Percentiles rank a stretch among this genome's conserved stretches.
These are phyloP conservation scores for Arenaria interpres DNA, from an alignment of 2,113 vertebrate species.

Conservation along the genomic window DNA sequence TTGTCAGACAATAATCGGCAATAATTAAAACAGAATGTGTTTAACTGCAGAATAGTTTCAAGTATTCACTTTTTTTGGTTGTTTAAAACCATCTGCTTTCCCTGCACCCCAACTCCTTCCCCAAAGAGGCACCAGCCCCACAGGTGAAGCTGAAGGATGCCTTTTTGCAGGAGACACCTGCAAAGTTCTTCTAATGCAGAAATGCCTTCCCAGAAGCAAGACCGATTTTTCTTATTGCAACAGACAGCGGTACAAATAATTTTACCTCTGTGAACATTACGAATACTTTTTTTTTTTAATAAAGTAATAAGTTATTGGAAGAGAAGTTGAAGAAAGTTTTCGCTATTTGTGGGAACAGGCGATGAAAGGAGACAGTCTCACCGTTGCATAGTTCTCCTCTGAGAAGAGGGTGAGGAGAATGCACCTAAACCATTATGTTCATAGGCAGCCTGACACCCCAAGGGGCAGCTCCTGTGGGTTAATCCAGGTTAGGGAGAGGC, in stretches of 20 bases:
- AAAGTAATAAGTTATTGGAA: slow-evolving; percentile 64
- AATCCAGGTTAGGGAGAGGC: not conserved
- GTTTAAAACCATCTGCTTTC: not conserved
- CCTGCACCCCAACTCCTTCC: not conserved
- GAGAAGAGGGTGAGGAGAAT: not conserved
- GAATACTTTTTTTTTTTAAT: not conserved
- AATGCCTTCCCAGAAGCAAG: slow-evolving; percentile 14
- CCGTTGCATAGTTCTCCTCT: slow-evolving; percentile 59
- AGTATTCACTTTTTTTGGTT: slow-evolving; percentile 61
- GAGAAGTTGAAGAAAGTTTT: not conserved
- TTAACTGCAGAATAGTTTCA: slow-evolving; percentile 26
- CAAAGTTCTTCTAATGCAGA: not conserved
- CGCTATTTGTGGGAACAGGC: not conserved
- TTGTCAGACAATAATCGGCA: not conserved
- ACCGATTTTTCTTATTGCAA: not conserved
- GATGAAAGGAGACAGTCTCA: not conserved
- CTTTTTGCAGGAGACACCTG: not conserved
- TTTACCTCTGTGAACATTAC: not conserved
- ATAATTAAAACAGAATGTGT: not conserved
- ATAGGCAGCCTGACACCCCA: not conserved
- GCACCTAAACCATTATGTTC: not conserved
- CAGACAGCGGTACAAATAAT: not conserved
- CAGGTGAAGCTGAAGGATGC: not conserved
- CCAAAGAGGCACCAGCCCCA: not conserved
- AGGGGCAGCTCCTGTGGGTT: not conserved